Evolutionary conservation across 2,888 invertebrate species (phyloP), one percentile per base, ranked within the genome.

Genomic region (Netelia virgata): DNA sequence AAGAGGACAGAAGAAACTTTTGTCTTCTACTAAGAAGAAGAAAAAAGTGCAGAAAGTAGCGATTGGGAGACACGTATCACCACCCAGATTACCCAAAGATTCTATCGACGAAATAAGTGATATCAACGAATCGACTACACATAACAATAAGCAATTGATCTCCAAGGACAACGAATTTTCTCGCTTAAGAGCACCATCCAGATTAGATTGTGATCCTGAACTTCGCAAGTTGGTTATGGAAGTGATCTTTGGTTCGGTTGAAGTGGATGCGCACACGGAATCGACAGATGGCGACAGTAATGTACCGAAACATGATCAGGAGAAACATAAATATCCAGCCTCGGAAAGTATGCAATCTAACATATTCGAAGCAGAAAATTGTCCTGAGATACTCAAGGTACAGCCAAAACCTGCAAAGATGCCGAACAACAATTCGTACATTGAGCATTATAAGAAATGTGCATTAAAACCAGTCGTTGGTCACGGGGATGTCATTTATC

Each of bases 331-430:
- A 41, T 23, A 41, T n/a, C 14, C 23, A 36, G 8, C 36, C 11
- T 36, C 50, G 14, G 6, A 53, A 14, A 75, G 36, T n/a, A 23
- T 16, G 41, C 41, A 18, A 18, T 14, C 1, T 18, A 59, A 1
- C 10, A 20, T 41, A 18, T 64, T 16, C 23, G 59, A 36, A 10
- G n/a, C 10, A 20, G 63, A 47, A 6, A 47, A 20, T 28, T 76
- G 53, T 66, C n/a, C 23, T n/a, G 57, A 43, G 43, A 55, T 11
- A 59, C 43, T n/a, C 93, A 94, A 70, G 94, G 96, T 86, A 96
- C 96, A 1, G 95, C 96, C 14, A 94, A 96, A 55, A 96, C 96
- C 91, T 95, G 96, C 86, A 94, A 96, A 92, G 95, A 95, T 9
- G 95, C 95, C 86, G 95, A 63, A 96, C 90, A 96, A 96, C 90